Evolutionary conservation across 2,888 invertebrate species (phyloP).

Genomic region (Trissolcus japonicus): DNA sequence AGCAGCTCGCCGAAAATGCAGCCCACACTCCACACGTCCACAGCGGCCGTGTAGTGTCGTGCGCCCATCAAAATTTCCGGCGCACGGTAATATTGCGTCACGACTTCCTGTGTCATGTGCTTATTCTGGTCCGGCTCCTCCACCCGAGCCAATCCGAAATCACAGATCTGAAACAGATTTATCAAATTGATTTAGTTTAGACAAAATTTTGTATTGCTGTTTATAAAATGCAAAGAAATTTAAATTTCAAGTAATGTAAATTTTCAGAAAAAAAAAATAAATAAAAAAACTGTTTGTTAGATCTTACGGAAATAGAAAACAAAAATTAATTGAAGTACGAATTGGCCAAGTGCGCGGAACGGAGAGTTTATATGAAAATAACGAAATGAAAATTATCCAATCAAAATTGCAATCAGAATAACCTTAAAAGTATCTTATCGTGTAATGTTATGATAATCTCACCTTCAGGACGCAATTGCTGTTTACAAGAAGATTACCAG

Average conservation of each 20-base stretch:
- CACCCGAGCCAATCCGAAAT: conserved; percentile 98
- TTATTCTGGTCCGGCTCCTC: conserved; percentile 95
- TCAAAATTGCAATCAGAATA: conserved; percentile 47
- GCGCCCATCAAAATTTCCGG: conserved; percentile 99
- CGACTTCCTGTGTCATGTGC: conserved; percentile 99
- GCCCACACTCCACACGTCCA: conserved; percentile 99
- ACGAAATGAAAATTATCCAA: conserved; percentile 32
- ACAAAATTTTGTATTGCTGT: too few relatives aligned
- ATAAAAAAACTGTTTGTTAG: too few relatives aligned
- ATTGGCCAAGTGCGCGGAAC: background rate
- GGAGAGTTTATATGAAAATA: background rate
- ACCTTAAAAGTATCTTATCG: conserved; percentile 46
- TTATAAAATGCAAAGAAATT: too few relatives aligned
- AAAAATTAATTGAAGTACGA: background rate
- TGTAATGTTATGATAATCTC: conserved; percentile 61
- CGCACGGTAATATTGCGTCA: conserved; percentile 99
- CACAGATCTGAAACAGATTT: conserved; percentile 90
- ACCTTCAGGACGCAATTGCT: conserved; percentile 99
- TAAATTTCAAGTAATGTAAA: too few relatives aligned
- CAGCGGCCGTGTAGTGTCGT: conserved; percentile 95
- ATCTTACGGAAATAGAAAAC: too few relatives aligned
- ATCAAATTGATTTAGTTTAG: too few relatives aligned
- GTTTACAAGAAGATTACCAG: conserved; percentile 98
- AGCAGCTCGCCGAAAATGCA: conserved; percentile 99
- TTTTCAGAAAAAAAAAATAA: too few relatives aligned